Evolutionary conservation across 1,140 invertebrate species (phyloP), one percentile per base, ranked within the genome.

Genomic region (Drosophila mayri): DNA sequence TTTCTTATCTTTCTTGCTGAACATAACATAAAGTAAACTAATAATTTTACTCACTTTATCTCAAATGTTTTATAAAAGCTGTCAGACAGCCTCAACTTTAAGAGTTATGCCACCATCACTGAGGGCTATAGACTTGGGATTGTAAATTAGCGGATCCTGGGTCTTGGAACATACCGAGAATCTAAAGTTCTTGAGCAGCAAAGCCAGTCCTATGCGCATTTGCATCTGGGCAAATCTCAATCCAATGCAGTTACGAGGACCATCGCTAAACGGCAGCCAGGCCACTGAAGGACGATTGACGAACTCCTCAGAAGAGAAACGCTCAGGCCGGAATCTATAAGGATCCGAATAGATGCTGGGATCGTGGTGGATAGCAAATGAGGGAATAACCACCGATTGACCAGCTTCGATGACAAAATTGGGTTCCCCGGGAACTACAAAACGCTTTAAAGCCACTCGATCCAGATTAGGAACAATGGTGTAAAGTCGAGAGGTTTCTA

Each of bases 241-340:
- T 0, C 94, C 94, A 63, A 94, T 93, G 74, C 93, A 94, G 81
- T 93, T 93, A 20, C 93, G 92, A 8, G 94, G 94, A 46, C 94
- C 94, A 70, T 94, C 93, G 16, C 96, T 96, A 81, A 98, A 98
- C 2, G 94, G 94, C 20, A 95, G 75, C 83, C 93, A 95, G 3
- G 92, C 82, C 47, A 91, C 93, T 0, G 93, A 93, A 46, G 92
- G 79, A 35, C 92, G 84, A 20, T 91, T 78, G 0, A 76, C 78
- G 55, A 92, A 93, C 30, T 92, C 83, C 49, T 93, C 93, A 3
- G 94, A 92, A 3, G 73, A 55, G 46, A 86, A 95, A 49, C 95
- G 79, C 47, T 95, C 94, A 0, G 95, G 95, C 67, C 94, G 93
- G 78, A 94, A 95, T 32, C 87, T 71, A 16, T 94, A 93, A 4